A percentile compares a stretch with the other conserved stretches of the same genome.
These are phyloP conservation scores for Arizona elegans DNA, from an alignment of 2,113 vertebrate genomes.

Conservation along the genomic window DNA sequence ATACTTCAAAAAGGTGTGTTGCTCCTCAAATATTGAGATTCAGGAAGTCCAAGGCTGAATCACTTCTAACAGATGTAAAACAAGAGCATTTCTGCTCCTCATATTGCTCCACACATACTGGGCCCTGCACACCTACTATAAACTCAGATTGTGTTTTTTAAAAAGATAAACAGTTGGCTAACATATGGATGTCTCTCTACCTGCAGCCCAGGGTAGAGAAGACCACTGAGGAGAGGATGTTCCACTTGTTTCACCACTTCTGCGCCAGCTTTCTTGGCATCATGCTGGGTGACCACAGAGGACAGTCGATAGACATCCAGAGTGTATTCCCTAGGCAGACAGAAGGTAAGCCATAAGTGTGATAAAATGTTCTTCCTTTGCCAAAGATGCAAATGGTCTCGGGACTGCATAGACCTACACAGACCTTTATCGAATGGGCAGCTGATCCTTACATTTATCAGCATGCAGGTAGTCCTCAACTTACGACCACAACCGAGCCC, in stretches of 20 bases:
- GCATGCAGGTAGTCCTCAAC: too few species aligned
- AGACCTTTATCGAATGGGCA: not conserved
- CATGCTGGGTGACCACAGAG: conserved; percentile 90
- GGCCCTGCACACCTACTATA: not conserved
- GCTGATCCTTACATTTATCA: not conserved
- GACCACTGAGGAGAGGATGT: conserved; percentile 90
- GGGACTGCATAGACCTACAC: not conserved
- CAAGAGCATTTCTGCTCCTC: not conserved
- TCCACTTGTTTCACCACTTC: conserved; percentile 99
- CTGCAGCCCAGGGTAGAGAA: conserved; percentile 96
- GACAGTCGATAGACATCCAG: conserved; percentile 93
- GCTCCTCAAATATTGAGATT: not conserved
- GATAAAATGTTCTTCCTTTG: not conserved
- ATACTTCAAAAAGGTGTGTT: not conserved
- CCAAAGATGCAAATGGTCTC: accelerated
- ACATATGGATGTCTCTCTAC: conserved; percentile 55
- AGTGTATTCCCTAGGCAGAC: conserved; percentile 84
- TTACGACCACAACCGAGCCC: too few species aligned
- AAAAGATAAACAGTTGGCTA: not conserved
- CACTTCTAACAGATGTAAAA: not conserved
- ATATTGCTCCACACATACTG: not conserved
- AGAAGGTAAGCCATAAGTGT: not conserved
- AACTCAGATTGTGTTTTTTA: not conserved
- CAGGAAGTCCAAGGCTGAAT: not conserved
- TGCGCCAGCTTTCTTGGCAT: conserved; percentile 95